A percentile compares a stretch with the other conserved stretches of the same genome.
These are phyloP conservation scores for Celastrina argiolus DNA, from an alignment of 2,888 invertebrate genomes.

Conservation along the genomic window DNA sequence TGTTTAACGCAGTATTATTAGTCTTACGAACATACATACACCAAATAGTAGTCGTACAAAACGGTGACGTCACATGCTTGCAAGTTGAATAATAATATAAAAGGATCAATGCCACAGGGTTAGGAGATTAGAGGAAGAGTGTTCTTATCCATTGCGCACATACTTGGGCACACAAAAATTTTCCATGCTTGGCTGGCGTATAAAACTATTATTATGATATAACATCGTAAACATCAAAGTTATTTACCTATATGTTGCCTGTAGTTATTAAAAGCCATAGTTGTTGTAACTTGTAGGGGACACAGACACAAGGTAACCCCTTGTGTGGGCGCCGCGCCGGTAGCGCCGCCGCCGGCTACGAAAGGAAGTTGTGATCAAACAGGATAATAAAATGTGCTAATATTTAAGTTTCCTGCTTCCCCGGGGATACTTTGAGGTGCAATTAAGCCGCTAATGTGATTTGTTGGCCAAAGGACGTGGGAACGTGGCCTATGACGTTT, in stretches of 20 bases:
- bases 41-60: too few species aligned
- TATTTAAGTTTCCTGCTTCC: slow-evolving; percentile 59
- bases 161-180: too few species aligned
- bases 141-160: too few species aligned
- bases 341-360: slow-evolving; percentile 46
- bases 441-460: slow-evolving; percentile 42
- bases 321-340: slow-evolving; percentile 46
- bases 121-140: too few species aligned
- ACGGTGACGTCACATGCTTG: too few species aligned
- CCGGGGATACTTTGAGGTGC: slow-evolving; percentile 46
- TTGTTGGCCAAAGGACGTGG: slow-evolving; percentile 30
- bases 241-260: neutral
- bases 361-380: slow-evolving; percentile 60
- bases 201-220: too few species aligned
- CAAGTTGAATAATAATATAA: too few species aligned
- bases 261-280: neutral
- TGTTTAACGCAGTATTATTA: too few species aligned
- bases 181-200: too few species aligned
- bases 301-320: slow-evolving; percentile 38
- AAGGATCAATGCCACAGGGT: too few species aligned
- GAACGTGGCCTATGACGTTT: slow-evolving; percentile 18
- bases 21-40: too few species aligned
- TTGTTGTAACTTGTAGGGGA: slow-evolving; percentile 26
- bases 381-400: slow-evolving; percentile 64
- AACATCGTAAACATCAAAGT: too few species aligned